phyloP scores from a whole-genome alignment of 2,888 invertebrate genomes.

The Margaritifera margaritifera region DNA sequence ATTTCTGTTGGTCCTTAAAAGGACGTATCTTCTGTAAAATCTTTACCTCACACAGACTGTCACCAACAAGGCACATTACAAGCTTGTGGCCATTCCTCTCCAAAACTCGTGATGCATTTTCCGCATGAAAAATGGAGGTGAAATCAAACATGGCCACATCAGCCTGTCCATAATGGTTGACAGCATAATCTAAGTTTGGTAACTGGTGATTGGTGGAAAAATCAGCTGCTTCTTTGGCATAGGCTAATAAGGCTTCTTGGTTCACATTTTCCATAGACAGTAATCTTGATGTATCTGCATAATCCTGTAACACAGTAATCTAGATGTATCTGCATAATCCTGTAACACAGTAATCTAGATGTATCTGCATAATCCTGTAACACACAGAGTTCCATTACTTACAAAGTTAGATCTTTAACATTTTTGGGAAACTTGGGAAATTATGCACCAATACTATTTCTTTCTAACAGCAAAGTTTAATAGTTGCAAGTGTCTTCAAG shows the following conservation, averaged over 20 bases:
- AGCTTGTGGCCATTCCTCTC: slow-evolving; percentile 85
- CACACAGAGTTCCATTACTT: no score
- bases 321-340: slow-evolving; percentile 82
- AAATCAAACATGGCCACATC: slow-evolving; percentile 99
- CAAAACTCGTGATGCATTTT: slow-evolving; percentile 91
- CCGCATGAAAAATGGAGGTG: slow-evolving; percentile 98
- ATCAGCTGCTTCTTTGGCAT: slow-evolving; percentile 95
- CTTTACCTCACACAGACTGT: slow-evolving; percentile 90
- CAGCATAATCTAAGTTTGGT: slow-evolving; percentile 87
- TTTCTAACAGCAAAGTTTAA: no score
- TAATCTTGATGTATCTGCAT: slow-evolving; percentile 89
- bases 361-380: slow-evolving; percentile 79
- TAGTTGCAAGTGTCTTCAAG: no score
- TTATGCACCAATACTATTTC: no score
- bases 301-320: slow-evolving; percentile 86
- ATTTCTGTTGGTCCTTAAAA: no score
- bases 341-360: slow-evolving; percentile 78
- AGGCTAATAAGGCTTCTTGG: slow-evolving; percentile 88
- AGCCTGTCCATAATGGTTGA: slow-evolving; percentile 97
- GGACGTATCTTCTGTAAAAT: neutral
- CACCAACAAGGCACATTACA: slow-evolving; percentile 93
- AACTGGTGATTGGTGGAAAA: slow-evolving; percentile 74
- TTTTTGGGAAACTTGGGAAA: no score
- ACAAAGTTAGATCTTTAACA: no score
- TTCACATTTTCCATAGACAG: slow-evolving; percentile 92